A percentile compares a stretch with the other conserved stretches of the same genome.
Evolutionary conservation across 1,140 invertebrate species (phyloP).

Genomic region (Formica exsecta): DNA sequence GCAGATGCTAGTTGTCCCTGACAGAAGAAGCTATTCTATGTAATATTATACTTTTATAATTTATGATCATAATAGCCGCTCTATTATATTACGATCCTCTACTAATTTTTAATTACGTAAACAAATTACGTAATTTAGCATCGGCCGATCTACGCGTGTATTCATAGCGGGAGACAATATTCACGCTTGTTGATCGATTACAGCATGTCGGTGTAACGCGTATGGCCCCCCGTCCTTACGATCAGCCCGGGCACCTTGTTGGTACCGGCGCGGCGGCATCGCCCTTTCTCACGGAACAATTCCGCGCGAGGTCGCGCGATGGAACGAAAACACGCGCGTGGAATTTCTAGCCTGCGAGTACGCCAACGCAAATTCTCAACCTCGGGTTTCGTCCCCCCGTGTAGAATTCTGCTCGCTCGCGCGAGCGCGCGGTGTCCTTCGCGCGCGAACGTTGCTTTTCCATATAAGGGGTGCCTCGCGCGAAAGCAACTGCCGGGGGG

Average conservation of each 20-base stretch:
- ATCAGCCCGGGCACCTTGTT: conserved; percentile 22
- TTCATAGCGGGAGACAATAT: conserved; percentile 33
- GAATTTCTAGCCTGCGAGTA: conserved; percentile 48
- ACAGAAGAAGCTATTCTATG: too few relatives aligned
- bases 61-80: too few relatives aligned
- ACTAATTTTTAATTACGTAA: not conserved
- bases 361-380: conserved; percentile 57
- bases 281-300: conserved; percentile 61
- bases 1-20: not conserved
- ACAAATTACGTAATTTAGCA: not conserved
- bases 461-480: conserved; percentile 41
- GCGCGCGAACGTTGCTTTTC: conserved; percentile 18
- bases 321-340: conserved; percentile 57
- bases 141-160: conserved; percentile 3
- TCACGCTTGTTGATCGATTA: conserved; percentile 28
- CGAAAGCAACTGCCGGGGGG: conserved; percentile 16
- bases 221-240: conserved; percentile 4
- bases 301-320: conserved; percentile 45
- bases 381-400: conserved; percentile 30
- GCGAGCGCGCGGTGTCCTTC: conserved; percentile 39
- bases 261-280: conserved; percentile 46
- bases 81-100: not conserved
- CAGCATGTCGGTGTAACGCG: conserved; percentile 21
- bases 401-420: conserved; percentile 35
- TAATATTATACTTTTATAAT: not conserved